Conservation (phyloP, 2,113 vertebrate species). For the Lampris incognitus region DNA sequence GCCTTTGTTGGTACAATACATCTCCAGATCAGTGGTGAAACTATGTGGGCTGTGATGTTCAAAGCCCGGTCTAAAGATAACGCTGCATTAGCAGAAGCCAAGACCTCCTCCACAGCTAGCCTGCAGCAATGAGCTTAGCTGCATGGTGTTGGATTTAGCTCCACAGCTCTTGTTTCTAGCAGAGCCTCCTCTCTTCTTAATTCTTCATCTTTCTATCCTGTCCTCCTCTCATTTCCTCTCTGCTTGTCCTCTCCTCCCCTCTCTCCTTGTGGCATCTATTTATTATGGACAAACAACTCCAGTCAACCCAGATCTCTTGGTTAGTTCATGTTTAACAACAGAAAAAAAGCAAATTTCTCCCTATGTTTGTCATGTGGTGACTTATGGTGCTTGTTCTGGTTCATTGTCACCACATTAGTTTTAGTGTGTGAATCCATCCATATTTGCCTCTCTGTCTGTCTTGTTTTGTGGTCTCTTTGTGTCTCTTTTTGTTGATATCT, state of each 20-base stretch:
- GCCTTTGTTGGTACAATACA: not conserved
- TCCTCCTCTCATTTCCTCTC: not conserved
- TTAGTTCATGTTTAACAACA: no score
- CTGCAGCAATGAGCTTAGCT: conserved; percentile 4
- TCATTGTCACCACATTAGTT: no score
- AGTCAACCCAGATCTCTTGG: no score
- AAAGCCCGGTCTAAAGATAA: conserved; percentile 39
- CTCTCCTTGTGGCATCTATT: not conserved
- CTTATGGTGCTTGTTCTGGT: no score
- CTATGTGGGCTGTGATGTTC: conserved; percentile 31
- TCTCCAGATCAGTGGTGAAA: conserved; percentile 18
- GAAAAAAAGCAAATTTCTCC: no score
- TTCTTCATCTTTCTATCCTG: not conserved
- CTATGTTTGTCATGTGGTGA: no score
- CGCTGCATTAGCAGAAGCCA: conserved; percentile 17
- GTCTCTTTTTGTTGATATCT: not conserved
- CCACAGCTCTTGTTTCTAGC: not conserved
- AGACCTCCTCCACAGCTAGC: conserved; percentile 36
- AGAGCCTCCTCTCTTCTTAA: not conserved
- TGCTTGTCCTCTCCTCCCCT: not conserved
- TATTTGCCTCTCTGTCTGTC: not conserved
- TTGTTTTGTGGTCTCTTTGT: not conserved
- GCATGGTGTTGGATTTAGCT: not conserved
- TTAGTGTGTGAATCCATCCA: not conserved
- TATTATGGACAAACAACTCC: no score